Conservation (phyloP, 2,113 vertebrate species). For the Calyptomena viridis region DNA sequence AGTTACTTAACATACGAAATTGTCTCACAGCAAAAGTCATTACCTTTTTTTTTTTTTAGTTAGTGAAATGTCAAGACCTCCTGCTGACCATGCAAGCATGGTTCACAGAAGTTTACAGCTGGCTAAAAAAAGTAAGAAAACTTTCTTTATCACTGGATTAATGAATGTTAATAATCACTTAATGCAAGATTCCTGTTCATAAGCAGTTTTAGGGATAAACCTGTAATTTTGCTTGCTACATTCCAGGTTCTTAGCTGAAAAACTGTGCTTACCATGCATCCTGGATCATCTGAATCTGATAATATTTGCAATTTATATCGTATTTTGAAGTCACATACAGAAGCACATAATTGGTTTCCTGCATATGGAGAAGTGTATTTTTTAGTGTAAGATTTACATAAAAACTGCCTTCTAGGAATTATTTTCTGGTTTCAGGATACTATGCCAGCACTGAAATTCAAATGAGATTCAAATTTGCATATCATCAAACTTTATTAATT, state of each 20-base stretch:
- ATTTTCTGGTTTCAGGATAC: not conserved
- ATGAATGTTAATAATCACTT: not conserved
- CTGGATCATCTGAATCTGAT: not conserved
- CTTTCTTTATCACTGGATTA: not conserved
- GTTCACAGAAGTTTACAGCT: not conserved
- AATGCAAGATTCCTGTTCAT: not conserved
- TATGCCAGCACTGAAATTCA: not conserved
- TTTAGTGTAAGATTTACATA: not conserved
- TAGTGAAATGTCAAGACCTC: not conserved
- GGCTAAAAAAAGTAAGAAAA: not conserved
- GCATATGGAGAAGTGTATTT: not conserved
- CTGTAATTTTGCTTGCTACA: not conserved
- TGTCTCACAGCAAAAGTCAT: not conserved
- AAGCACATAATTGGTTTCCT: not conserved
- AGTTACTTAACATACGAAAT: constrained; percentile 2
- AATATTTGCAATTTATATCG: not conserved
- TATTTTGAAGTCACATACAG: not conserved
- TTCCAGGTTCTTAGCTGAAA: not conserved
- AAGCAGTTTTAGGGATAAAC: not conserved
- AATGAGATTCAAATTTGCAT: not conserved
- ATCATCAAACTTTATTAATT: not conserved
- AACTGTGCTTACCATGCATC: not conserved
- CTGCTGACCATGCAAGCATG: not conserved
- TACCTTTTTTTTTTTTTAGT: not conserved
- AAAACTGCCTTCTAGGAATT: not conserved